Base-by-base conservation (phyloP, 1,140 invertebrate genomes). In the Dendroctonus valens region DNA sequence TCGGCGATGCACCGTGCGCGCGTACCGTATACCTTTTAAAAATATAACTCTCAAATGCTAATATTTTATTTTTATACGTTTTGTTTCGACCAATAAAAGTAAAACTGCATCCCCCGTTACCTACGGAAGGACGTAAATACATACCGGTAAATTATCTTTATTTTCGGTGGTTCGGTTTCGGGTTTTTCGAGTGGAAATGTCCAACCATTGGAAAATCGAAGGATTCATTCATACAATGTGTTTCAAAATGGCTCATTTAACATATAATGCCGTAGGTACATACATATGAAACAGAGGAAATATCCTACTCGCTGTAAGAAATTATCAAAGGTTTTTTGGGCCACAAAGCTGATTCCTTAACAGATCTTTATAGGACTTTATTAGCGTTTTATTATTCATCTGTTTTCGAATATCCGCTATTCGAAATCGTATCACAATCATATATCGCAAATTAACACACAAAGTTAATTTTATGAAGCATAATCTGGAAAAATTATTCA, bases 41-140 rank as follows among this genome's bases (percentile, higher is more conserved):
- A 66, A 66, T 66, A 66, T 66, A 59, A 66, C 64, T 66, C 57
- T 66, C 64, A 59, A 66, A 66, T 66, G 64, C 64, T 66, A 66
- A 66, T 66, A 66, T 66, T 66, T 66, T 58, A 58, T 66, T 66
- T 66, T 66, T 66, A 66, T 66, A 66, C 50, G 49, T 66, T 66
- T 58, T 58, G 64, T 66, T 66, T 59, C 55, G 64, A 42, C 64
- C 64, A 59, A 66, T 59, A 59, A 59, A 59, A 59, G 46, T 54
- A 51, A 41, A 53, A 59, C 54, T 44, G 57, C 55, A 59, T 14
- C 54, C 40, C 41, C 41, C 41, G 14, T 40, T 44, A 51, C 37
- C 61, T 58, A 41, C 8, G 62, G 54, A 58, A 65, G 12, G 42
- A 57, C 41, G 51, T 58, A 58, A 57, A 57, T 65, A 65, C 48